These are phyloP conservation scores for Delichon dasypus DNA, from an alignment of 2,797 vertebrate genomes.

Conservation along the genomic window DNA sequence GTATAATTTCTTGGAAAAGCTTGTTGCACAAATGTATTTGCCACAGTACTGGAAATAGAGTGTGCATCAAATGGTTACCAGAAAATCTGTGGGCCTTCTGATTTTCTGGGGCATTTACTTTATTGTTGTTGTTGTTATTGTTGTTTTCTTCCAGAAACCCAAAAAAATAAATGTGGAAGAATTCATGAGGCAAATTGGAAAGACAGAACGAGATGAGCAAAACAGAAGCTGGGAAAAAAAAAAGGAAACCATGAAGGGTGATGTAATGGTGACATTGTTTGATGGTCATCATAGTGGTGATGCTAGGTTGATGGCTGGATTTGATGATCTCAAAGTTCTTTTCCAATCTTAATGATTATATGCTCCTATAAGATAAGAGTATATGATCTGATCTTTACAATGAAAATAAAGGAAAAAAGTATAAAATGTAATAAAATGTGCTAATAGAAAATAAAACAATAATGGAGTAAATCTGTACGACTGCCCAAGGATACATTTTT, in stretches of 20 bases:
- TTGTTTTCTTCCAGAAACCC: background rate
- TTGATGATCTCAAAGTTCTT: background rate
- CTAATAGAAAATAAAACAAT: background rate
- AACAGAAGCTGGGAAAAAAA: background rate
- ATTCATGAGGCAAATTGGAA: background rate
- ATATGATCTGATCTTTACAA: background rate
- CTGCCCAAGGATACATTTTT: background rate
- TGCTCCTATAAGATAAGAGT: background rate
- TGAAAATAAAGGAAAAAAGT: background rate
- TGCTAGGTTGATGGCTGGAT: background rate
- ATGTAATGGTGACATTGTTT: background rate
- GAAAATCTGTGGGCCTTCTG: accelerated
- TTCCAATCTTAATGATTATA: background rate
- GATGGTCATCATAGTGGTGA: background rate
- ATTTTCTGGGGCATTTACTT: background rate
- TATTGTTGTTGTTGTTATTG: background rate
- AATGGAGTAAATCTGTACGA: background rate
- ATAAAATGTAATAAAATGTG: background rate
- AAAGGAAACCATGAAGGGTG: background rate
- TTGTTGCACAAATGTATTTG: background rate
- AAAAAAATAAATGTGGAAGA: background rate
- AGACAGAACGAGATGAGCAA: background rate
- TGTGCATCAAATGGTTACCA: background rate
- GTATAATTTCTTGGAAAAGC: background rate
- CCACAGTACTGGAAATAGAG: background rate